Evolutionary conservation across 2,113 vertebrate species (phyloP).

Genomic region (Misgurnus anguillicaudatus): DNA sequence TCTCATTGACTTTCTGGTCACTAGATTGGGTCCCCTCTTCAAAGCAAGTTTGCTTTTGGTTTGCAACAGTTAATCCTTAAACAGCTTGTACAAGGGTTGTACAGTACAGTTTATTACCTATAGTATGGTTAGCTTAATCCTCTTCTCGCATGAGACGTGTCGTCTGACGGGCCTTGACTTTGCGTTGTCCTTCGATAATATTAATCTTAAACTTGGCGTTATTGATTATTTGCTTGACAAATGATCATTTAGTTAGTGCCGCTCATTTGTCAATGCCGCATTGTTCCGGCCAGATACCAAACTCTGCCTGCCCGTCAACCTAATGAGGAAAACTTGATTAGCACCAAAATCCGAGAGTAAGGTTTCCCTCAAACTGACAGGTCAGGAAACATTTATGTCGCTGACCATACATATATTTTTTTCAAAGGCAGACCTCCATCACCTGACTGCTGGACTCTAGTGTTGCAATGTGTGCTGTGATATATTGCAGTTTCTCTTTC

Average conservation of each 20-base stretch:
- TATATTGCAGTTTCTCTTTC: slow-evolving; percentile 42
- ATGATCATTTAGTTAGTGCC: slow-evolving; percentile 50
- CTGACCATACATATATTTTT: slow-evolving; percentile 17
- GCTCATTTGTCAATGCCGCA: slow-evolving; percentile 46
- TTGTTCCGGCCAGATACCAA: slow-evolving; percentile 45
- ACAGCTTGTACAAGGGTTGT: too few species aligned
- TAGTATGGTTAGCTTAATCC: background rate
- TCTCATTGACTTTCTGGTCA: too few species aligned
- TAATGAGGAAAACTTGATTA: slow-evolving; percentile 50
- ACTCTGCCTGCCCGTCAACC: slow-evolving; percentile 18
- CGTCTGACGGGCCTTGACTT: slow-evolving; percentile 26
- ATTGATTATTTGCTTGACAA: slow-evolving; percentile 53
- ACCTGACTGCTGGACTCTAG: slow-evolving; percentile 43
- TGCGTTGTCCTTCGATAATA: slow-evolving; percentile 29
- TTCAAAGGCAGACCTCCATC: slow-evolving; percentile 26
- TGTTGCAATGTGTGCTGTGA: slow-evolving; percentile 42
- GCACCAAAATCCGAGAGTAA: background rate
- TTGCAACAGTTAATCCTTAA: background rate
- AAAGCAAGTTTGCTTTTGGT: background rate
- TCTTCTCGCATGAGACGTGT: background rate
- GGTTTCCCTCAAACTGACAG: slow-evolving; percentile 40
- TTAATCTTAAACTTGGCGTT: slow-evolving; percentile 50
- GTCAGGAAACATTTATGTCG: slow-evolving; percentile 41
- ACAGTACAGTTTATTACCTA: too few species aligned
- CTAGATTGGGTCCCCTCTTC: too few species aligned